These are phyloP conservation scores for Nylanderia fulva DNA, from an alignment of 1,140 invertebrate genomes.

Conservation along the genomic window DNA sequence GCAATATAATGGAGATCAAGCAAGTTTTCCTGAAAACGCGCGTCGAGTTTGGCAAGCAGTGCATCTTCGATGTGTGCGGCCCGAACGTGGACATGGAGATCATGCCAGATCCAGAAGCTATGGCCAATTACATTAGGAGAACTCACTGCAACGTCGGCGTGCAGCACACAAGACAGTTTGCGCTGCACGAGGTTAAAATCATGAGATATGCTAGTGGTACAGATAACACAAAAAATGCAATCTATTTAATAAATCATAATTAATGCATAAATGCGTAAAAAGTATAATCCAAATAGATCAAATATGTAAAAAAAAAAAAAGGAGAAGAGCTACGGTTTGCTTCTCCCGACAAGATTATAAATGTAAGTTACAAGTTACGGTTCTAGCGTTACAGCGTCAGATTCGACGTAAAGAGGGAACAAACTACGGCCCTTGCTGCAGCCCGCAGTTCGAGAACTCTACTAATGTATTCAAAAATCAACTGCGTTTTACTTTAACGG, in stretches of 20 bases:
- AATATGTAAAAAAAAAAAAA: neutral
- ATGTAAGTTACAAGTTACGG: neutral
- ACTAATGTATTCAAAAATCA: conserved; percentile 54
- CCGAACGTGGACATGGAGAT: conserved; percentile 91
- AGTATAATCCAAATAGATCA: neutral
- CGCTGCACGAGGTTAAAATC: conserved; percentile 88
- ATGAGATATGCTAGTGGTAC: too few relatives aligned
- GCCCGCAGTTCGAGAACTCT: neutral
- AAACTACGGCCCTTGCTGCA: neutral
- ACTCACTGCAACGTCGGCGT: conserved; percentile 87
- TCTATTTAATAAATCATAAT: too few relatives aligned
- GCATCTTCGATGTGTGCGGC: conserved; percentile 90
- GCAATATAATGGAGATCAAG: conserved; percentile 86
- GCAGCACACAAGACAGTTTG: conserved; percentile 88
- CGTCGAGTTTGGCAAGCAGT: conserved; percentile 90
- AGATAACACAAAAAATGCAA: too few relatives aligned
- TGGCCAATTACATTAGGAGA: conserved; percentile 90
- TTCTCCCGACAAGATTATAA: conserved; percentile 50
- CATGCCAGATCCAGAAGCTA: conserved; percentile 88
- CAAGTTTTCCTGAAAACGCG: conserved; percentile 89
- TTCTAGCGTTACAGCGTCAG: conserved; percentile 18
- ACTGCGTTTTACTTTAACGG: conserved; percentile 45
- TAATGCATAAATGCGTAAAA: neutral
- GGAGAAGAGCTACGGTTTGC: too few relatives aligned
- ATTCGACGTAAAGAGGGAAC: conserved; percentile 3